Base-by-base conservation (phyloP, 2,888 invertebrate species). In the Trilocha varians region DNA sequence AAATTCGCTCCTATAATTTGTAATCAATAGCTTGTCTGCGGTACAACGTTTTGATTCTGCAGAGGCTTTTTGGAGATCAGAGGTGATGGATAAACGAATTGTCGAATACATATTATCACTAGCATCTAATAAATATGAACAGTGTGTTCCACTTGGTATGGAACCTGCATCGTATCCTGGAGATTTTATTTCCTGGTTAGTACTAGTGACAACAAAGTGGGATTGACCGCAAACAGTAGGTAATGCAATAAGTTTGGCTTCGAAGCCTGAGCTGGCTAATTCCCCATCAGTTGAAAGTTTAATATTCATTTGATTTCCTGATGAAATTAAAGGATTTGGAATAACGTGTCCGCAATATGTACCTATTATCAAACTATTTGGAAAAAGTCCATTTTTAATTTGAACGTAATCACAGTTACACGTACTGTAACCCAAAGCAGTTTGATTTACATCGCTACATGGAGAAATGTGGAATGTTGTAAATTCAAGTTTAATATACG, bases 351-450 rank as follows among this genome's bases (percentile, higher is more conserved):
- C 94, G 70, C 96, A 96, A 55, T 89, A 91, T 37, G 64, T 87
- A 1, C 89, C 90, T 14, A 95, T 90, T 13, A 88, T 51, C 42
- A 91, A 88, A 35, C 91, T 88, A 52, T 88, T 88, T 3, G 88
- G 87, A 39, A 90, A 90, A 8, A 87, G 59, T 0, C 95, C 95
- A 70, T 96, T 95, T 42, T 84, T 87, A 39, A 94, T 63, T 86
- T 94, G 91, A 8, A 96, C 60, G 53, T 82, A 92, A 70, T 95
- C 94, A 50, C 93, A 94, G 2, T 76, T 71, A 65, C 95, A 96
- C 18, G 78, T 75, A 17, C 56, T 70, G 14, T 69, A 68, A 1
- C 73, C 75, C 41, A 70, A 45, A 11, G 65, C 68, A 14, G 79
- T 85, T 56, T 82, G 77, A 51, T 79, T 83, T 1, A 71, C 58